Conservation (phyloP, 2,888 invertebrate genomes). For the Patella depressa region DNA sequence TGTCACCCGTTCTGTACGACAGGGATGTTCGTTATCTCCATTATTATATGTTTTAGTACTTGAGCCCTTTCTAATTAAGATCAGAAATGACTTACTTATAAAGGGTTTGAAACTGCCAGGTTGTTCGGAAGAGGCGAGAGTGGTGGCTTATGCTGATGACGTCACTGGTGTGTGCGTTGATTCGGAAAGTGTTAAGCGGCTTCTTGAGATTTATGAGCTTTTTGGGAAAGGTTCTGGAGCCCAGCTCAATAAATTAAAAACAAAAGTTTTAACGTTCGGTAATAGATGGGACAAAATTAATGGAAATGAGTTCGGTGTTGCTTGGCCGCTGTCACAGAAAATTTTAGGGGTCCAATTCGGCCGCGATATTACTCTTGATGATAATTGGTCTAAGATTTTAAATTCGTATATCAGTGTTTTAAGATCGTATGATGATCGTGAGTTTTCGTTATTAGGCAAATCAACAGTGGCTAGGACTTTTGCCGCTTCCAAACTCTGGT, state of each 20-base stretch:
- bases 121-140: background rate
- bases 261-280: background rate
- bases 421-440: background rate
- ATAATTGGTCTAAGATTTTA: background rate
- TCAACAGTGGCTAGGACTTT: background rate
- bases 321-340: background rate
- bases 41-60: conserved; percentile 11
- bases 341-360: background rate
- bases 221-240: background rate
- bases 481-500: background rate
- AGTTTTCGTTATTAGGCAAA: background rate
- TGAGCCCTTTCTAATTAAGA: conserved; percentile 13
- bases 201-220: conserved; percentile 13
- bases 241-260: background rate
- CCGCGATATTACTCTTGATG: background rate
- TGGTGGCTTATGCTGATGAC: conserved; percentile 23
- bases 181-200: conserved; percentile 12
- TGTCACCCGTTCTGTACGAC: background rate
- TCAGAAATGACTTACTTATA: conserved; percentile 6
- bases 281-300: no score
- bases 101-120: conserved; percentile 4
- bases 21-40: conserved; percentile 4
- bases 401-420: background rate
- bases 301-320: background rate
- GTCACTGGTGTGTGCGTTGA: conserved; percentile 20